phyloP scores from a whole-genome alignment of 2,888 invertebrate genomes.

The Ectemnius lituratus region DNA sequence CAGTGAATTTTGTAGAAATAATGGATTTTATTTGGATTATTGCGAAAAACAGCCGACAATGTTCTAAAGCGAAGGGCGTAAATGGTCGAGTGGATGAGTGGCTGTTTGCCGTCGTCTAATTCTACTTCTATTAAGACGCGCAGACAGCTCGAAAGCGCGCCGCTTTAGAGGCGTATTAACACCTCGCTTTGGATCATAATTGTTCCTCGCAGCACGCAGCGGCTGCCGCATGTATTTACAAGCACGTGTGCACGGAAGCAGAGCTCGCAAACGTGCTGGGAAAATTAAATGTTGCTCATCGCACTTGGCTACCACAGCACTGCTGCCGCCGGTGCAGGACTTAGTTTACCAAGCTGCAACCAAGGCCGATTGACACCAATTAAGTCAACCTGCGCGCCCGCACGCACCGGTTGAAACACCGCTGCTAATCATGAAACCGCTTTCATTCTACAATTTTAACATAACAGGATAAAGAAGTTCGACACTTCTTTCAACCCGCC shows the following conservation, averaged over 20 bases:
- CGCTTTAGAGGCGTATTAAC: neutral
- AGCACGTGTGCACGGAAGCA: slow-evolving; percentile 36
- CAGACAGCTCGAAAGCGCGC: too few relatives aligned
- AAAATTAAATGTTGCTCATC: slow-evolving; percentile 17
- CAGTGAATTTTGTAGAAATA: too few relatives aligned
- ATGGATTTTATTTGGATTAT: too few relatives aligned
- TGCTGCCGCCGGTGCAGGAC: neutral
- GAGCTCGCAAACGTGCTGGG: slow-evolving; percentile 26
- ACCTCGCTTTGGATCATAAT: slow-evolving; percentile 6
- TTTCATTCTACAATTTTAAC: too few relatives aligned
- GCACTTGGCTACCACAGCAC: slow-evolving; percentile 14
- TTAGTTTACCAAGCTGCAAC: too few relatives aligned
- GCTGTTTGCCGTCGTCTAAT: neutral
- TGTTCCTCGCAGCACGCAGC: slow-evolving; percentile 27
- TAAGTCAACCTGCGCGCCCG: neutral
- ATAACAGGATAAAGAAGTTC: too few relatives aligned
- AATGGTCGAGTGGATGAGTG: too few relatives aligned
- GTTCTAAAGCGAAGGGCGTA: too few relatives aligned
- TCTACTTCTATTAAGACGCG: slow-evolving; percentile 9
- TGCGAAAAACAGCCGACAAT: too few relatives aligned
- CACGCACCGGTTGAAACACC: too few relatives aligned
- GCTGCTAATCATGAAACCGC: too few relatives aligned
- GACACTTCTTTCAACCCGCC: too few relatives aligned
- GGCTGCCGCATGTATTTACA: slow-evolving; percentile 4
- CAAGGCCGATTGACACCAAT: slow-evolving; percentile 14